phyloP scores from a whole-genome alignment of 92 coral and sea anemone genomes.

The Porites cylindrica region DNA sequence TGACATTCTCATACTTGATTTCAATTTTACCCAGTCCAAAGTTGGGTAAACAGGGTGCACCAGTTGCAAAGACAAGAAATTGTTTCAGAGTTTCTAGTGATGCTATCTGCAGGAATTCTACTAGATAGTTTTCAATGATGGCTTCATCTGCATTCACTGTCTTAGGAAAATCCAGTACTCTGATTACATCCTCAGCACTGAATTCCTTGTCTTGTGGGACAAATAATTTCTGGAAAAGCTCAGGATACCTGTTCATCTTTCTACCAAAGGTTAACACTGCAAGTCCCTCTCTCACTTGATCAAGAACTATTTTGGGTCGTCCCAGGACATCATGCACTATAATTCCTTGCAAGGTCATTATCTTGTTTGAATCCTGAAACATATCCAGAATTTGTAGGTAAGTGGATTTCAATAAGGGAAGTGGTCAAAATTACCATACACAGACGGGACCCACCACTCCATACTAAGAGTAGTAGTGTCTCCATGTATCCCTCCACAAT shows the following conservation, averaged over 20 bases:
- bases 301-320: constrained; percentile 49
- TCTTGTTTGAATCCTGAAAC: constrained; percentile 61
- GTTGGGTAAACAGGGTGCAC: no score
- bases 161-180: constrained; percentile 56
- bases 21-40: no score
- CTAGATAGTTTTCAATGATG: constrained; percentile 26
- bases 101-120: constrained; percentile 23
- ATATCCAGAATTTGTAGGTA: no score
- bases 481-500: no score
- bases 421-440: neutral
- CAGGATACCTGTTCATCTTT: constrained; percentile 48
- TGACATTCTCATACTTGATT: no score
- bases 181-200: constrained; percentile 34
- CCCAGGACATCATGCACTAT: constrained; percentile 60
- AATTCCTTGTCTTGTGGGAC: constrained; percentile 33
- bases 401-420: no score
- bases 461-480: no score
- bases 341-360: constrained; percentile 23
- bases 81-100: neutral
- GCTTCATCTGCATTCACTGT: constrained; percentile 35
- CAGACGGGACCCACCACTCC: no score
- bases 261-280: constrained; percentile 47
- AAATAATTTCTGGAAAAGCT: constrained; percentile 55
- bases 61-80: no score
- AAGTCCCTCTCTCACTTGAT: constrained; percentile 66